Evolutionary conservation across 2,113 vertebrate genomes (phyloP), one percentile per base, ranked within the genome.

Genomic region (Perca fluviatilis): DNA sequence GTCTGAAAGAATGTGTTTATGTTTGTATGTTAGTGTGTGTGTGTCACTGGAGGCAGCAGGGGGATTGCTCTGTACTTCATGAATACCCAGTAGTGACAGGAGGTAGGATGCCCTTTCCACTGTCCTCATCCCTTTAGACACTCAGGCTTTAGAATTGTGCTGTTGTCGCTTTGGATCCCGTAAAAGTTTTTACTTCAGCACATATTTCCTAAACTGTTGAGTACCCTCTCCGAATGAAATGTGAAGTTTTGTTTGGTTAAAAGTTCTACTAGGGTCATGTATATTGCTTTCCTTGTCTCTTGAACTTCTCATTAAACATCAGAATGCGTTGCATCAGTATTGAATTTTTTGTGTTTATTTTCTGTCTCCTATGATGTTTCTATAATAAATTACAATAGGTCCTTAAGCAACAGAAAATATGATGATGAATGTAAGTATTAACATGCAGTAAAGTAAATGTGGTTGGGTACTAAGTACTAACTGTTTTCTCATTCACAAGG

Each of bases 111-210:
- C 64, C 50, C 43, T 66, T 62, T 74, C 79, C 60, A 3, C 79
- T 72, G 50, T 84, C 80, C 64, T 56, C n/a, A 56, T 57, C 68
- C 67, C 77, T 62, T 80, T 84, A 77, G 61, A 83, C 46, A 36
- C 62, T 84, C 69, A 13, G 68, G 46, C 83, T 77, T 64, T 67
- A 56, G 47, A 71, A 27, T 33, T 74, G 71, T 46, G 65, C 50
- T n/a, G 27, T 80, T 88, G 87, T 91, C 73, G 9, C 79, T 84
- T 89, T 73, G 40, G 23, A 88, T 88, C 65, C 27, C 60, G 56
- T 71, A 50, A 68, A 69, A 62, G 33, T 78, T 74, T 61, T 54
- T 72, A 64, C 67, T 82, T 47, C 82, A 80, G 74, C 50, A 79
- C 30, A 66, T n/a, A 84, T 80, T 77, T 73, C 56, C 65, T 43